Evolutionary conservation across 2,797 vertebrate species (phyloP), one percentile per base, ranked within the genome.

Genomic region (Anguilla marmorata): DNA sequence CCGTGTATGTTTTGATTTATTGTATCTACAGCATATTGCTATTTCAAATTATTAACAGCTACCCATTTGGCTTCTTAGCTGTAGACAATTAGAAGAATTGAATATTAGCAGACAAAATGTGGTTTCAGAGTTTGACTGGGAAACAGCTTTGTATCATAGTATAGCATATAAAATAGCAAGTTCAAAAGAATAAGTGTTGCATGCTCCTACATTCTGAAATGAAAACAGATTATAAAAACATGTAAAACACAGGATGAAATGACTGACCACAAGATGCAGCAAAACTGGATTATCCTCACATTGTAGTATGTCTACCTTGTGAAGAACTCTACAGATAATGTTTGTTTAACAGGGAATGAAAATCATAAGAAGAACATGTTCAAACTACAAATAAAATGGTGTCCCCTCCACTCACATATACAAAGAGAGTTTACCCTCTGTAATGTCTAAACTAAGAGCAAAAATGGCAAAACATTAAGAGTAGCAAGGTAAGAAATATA

Each of bases 271-370:
- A 85, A 85, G 37, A 58, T 33, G 19, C 33, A 58, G 30, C 52
- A 84, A 84, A 84, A 84, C 54, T 50, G 52, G 50, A 11, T 84
- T 27, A 84, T 85, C 56, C 84, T 85, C 30, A 56, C 84, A 54
- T 30, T 9, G 30, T 84, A 84, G 33, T 58, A 21, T 41, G 58
- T 82, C 7, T 48, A 11, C 79, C 21, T 3, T 50, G 0, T 50
- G 79, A 24, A 48, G 37, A 41, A 48, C 2, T 79, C 41, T 79
- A 79, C 37, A 2, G 4, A 48, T 48, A 48, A 48, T 45, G 48
- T 45, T 19, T 80, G 41, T 80, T 80, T 48, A 80, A 80, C 37
- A 45, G 3, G 41, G 41, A 48, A 82, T 48, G 45, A 82, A 82
- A n/a, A 50, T 8, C 41, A 82, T 9, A 82, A 82, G 21, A 50